Evolutionary conservation across 2,888 invertebrate species (phyloP).

Genomic region (Eubasilissa splendida): DNA sequence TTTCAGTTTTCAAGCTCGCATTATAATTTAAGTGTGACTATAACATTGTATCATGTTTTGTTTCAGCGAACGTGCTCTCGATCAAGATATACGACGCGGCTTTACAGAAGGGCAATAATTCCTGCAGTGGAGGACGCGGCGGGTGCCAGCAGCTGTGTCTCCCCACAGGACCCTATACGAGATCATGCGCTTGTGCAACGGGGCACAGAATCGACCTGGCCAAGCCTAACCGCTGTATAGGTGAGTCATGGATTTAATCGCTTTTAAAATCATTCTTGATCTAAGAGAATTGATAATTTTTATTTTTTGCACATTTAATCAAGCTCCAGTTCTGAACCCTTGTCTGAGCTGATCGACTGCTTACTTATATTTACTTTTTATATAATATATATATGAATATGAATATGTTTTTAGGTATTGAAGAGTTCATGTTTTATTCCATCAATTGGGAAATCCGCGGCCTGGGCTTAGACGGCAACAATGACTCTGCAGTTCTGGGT

Average conservation of each 20-base stretch:
- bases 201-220: conserved; percentile 75
- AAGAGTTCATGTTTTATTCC: conserved; percentile 84
- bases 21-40: no score
- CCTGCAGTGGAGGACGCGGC: conserved; percentile 70
- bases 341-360: no score
- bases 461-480: conserved; percentile 68
- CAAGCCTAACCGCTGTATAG: conserved; percentile 72
- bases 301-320: no score
- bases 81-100: conserved; percentile 81
- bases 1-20: no score
- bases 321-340: no score
- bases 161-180: conserved; percentile 72
- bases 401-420: conserved; percentile 66
- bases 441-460: conserved; percentile 85
- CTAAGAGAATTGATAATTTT: no score
- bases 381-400: no score
- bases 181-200: conserved; percentile 83
- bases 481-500: conserved; percentile 72
- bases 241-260: conserved; percentile 60
- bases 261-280: no score
- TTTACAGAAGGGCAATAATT: conserved; percentile 75
- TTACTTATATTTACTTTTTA: no score
- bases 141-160: conserved; percentile 85
- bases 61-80: conserved; percentile 75
- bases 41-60: conserved; percentile 15